Base-by-base conservation (phyloP, 2,113 vertebrate species). In the Urocitellus parryii region DNA sequence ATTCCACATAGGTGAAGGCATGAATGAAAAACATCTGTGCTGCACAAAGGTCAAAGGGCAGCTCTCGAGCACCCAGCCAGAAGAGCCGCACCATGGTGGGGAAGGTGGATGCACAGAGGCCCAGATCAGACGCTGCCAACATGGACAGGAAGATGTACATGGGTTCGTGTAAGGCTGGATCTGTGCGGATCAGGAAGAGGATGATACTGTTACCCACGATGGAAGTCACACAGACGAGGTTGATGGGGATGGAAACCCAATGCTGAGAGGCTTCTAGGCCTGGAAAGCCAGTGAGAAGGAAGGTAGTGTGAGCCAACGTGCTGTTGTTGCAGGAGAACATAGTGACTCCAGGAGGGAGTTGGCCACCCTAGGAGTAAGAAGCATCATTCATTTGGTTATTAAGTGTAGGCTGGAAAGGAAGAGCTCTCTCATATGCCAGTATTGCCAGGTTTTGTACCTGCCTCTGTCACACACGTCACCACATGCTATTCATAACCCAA, bases 1-100 rank as follows among this genome's bases (percentile, higher is more conserved):
- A 97, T 78, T 98, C 98, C 91, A 98, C 97, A 4, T 94, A 98
- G 85, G 98, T 97, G 90, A 98, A 97, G 25, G 94, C 89, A 6
- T 98, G 98, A 74, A 98, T 97, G 87, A 97, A 97, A 90, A 97
- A 98, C 96, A 98, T 98, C 76, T 98, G 98, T 5, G 87, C 89
- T 24, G 96, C 76, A 91, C 98, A 98, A 42, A 97, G 77, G 34
- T 97, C 42, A 2, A 98, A 97, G 53, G 92, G 84, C n/a, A 98
- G 78, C 29, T 97, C 95, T 4, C 96, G 92, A 86, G 67, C 65
- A n/a, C 92, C 89, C 45, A 98, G 70, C 98, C 98, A 98, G 93
- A 98, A 98, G 27, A 98, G 97, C 56, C 56, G 29, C 7, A 98
- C 91, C 96, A 97, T 97, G 13, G 97, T 98, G 88, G 97, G 98